Evolutionary conservation across 2,888 invertebrate genomes (phyloP).

Genomic region (Nymphalis c-album): DNA sequence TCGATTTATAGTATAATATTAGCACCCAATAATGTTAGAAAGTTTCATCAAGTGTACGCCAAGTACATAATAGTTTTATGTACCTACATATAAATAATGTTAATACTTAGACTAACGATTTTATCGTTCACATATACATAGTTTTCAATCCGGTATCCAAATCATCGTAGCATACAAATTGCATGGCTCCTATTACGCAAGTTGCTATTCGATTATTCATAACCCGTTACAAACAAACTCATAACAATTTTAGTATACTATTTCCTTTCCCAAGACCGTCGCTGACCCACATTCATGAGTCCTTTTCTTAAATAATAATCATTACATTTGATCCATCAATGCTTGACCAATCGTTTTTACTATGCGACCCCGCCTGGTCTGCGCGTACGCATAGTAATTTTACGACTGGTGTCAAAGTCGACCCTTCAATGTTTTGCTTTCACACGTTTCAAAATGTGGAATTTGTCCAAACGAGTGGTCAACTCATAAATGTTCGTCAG

Average conservation of each 20-base stretch:
- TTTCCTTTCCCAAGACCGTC: slow-evolving; percentile 75
- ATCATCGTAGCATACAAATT: slow-evolving; percentile 29
- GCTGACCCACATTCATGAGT: slow-evolving; percentile 69
- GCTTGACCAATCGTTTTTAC: slow-evolving; percentile 77
- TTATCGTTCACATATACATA: not conserved
- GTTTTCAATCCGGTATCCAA: slow-evolving; percentile 29
- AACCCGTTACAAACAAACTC: slow-evolving; percentile 16
- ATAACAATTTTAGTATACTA: slow-evolving; percentile 36
- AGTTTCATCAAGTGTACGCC: too few relatives aligned
- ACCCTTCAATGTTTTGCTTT: slow-evolving; percentile 72
- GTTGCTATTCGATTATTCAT: slow-evolving; percentile 29
- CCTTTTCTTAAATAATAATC: slow-evolving; percentile 54
- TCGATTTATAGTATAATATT: too few relatives aligned
- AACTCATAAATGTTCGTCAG: slow-evolving; percentile 67
- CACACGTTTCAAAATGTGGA: slow-evolving; percentile 75
- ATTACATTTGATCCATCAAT: slow-evolving; percentile 62
- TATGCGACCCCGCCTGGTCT: slow-evolving; percentile 61
- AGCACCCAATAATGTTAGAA: too few relatives aligned
- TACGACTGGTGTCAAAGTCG: slow-evolving; percentile 53
- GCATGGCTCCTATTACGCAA: slow-evolving; percentile 31
- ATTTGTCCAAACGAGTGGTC: slow-evolving; percentile 68
- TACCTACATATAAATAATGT: too few relatives aligned
- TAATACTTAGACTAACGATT: not conserved
- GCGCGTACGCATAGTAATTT: slow-evolving; percentile 55
- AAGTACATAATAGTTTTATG: too few relatives aligned